Base-by-base conservation (phyloP, 1,140 invertebrate genomes). In the Nixonia krombeini region DNA sequence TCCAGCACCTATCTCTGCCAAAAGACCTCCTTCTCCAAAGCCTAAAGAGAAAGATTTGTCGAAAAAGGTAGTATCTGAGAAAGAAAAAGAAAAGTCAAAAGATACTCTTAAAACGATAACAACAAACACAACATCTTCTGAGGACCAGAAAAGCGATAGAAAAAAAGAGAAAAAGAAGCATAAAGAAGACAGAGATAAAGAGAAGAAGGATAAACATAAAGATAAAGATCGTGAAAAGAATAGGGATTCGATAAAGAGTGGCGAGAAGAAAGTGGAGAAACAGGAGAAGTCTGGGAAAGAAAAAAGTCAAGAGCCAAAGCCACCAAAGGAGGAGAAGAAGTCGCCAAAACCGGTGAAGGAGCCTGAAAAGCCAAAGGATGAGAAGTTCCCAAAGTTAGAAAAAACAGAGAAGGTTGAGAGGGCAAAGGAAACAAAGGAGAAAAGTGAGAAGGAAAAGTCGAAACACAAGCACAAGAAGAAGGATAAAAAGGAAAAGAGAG, bases 401-500 rank as follows among this genome's bases (percentile, higher is more conserved):
- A 84, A 79, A 35, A 28, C 42, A 9, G 76, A 81, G 4, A 86
- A 85, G 61, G 62, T 78, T 42, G 73, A 76, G 26, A 85, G 81
- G 64, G 80, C 41, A 0, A 66, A 73, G 6, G 51, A 73, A 80
- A n/a, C 57, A 38, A 72, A 86, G 57, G 85, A 77, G 0, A 81
- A 81, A 44, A 58, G 66, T 9, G 83, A 86, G 7, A 81, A 81
- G 15, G 83, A 86, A 6, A 81, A 81, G 15, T 76, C 79, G 12
- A 85, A 82, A 44, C 85, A 88, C 33, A 87, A 87, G 31, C 84
- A 87, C 18, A 86, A 85, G 47, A 85, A 86, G 40, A 84, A 82
- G 50, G 85, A 86, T 3, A 85, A 84, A 25, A 85, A 83, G 72
- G 89, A 91, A 23, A 89, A 88, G 65, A 86, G 80, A 17, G 87